Percentiles rank a stretch among this genome's conserved stretches.
phyloP scores from a whole-genome alignment of 2,113 vertebrate genomes.

The Microcebus ravelobensis region DNA sequence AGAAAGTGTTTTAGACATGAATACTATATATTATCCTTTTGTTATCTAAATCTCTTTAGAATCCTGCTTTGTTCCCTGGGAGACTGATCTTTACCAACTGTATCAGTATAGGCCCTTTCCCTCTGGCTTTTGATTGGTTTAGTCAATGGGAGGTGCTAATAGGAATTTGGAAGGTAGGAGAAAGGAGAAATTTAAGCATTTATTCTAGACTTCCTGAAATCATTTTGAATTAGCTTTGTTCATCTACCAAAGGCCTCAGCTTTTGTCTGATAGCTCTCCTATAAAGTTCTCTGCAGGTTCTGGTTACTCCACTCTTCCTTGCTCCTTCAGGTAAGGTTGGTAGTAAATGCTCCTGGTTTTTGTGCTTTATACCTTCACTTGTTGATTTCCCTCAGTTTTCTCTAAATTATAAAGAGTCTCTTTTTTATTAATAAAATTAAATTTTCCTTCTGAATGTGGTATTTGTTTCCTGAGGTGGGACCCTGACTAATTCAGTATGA shows the following conservation, averaged over 20 bases:
- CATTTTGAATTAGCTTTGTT: conserved; percentile 31
- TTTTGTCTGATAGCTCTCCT: neutral
- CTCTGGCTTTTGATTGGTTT: conserved; percentile 24
- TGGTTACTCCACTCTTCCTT: neutral
- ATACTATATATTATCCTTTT: neutral
- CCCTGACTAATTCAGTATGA: neutral
- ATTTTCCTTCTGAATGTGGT: neutral
- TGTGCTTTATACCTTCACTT: neutral
- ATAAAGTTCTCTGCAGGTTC: neutral
- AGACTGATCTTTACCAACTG: neutral
- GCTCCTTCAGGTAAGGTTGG: neutral
- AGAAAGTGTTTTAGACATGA: neutral
- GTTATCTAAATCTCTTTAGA: neutral
- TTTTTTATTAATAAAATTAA: conserved; percentile 23
- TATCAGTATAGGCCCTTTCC: neutral
- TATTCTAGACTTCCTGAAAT: neutral
- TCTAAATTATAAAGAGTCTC: neutral
- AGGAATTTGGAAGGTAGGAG: neutral
- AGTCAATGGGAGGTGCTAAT: neutral
- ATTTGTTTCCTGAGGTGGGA: neutral
- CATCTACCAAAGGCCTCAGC: neutral
- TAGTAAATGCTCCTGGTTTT: neutral
- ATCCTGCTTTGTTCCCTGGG: neutral
- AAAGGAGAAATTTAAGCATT: neutral
- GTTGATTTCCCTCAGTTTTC: neutral